Base-by-base conservation (phyloP, 2,888 invertebrate genomes). In the Lomographa bimaculata region DNA sequence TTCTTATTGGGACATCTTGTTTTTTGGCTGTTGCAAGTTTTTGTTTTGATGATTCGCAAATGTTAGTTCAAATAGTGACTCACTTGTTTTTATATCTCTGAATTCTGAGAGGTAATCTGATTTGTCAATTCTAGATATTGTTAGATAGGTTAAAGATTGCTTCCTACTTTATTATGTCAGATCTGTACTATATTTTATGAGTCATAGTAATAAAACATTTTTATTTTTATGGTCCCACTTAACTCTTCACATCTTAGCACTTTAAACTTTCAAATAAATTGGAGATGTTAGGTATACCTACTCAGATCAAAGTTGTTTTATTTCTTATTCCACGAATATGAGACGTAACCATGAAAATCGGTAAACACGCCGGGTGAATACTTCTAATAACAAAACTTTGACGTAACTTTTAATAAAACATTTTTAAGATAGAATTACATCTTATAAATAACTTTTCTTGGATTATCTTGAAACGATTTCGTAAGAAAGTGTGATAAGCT, bases 1-100 rank as follows among this genome's bases (percentile, higher is more conserved):
- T 79, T 79, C 68, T 57, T 58, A 50, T 61, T 60, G 59, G 67
- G 57, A 60, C 63, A 64, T 71, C 57, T 60, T 48, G 49, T 46
- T 55, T 58, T 49, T 50, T 41, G n/a, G 7, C 7, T 47, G 47
- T 50, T 53, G 54, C 25, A 49, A 46, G 43, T 34, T 53, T 49
- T 46, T 35, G 35, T 44, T 41, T 18, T 18, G 21, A 19, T 37
- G 14, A 21, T 21, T 34, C 21, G 7, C 16, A 5, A 25, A 34
- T 39, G 9, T 16, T 30, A n/a, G n/a, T n/a, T n/a, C n/a, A n/a
- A n/a, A n/a, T n/a, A n/a, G n/a, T n/a, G n/a, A n/a, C n/a, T n/a
- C n/a, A n/a, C n/a, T 9, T 26, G 21, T 32, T 27, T 6, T 32
- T 36, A 3, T 26, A 9, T 11, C 7, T 10, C 10, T 0, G 4